Base-by-base conservation (phyloP, 2,113 vertebrate species). In the Xenopus borealis region DNA sequence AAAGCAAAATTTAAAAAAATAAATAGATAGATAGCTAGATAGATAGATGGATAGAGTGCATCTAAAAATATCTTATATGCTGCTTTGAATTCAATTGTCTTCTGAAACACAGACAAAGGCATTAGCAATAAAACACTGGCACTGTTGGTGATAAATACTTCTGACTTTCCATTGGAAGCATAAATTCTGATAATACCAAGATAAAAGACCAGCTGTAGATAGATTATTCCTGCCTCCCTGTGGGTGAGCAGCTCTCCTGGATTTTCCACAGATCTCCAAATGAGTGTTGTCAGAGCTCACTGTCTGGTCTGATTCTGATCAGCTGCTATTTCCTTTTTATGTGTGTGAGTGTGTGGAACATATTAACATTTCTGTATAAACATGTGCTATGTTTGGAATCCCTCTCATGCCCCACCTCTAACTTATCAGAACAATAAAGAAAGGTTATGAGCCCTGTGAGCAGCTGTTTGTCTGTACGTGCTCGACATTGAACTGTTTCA, bases 321-420 rank as follows among this genome's bases (percentile, higher is more conserved):
- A 93, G 91, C 91, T 93, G 91, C 90, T 90, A 93, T 91, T 93
- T 93, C 91, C 85, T 91, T 90, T 92, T 93, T 81, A 86, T 91
- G 86, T 90, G 86, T 91, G 89, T 90, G 89, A 91, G 87, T 80
- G 85, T 88, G 84, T 88, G 85, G 89, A 91, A 86, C 90, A 93
- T 91, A 93, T 91, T 92, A 92, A 92, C 89, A 88, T 90, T 92
- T 92, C 87, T 92, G 87, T 80, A 84, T 83, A 83, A 85, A 77
- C 74, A 77, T 69, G 74, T 81, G 89, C 91, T 86, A 93, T 92
- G 91, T 79, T 83, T 89, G 89, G 91, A 92, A 93, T 93, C 88
- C 88, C 80, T 92, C 89, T 93, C 91, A 91, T 92, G 89, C 90
- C 88, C 89, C 91, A 93, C 90, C 90, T 92, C 91, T 89, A 90